phyloP scores from a whole-genome alignment of 2,888 invertebrate species.

The Acrobasis suavella region DNA sequence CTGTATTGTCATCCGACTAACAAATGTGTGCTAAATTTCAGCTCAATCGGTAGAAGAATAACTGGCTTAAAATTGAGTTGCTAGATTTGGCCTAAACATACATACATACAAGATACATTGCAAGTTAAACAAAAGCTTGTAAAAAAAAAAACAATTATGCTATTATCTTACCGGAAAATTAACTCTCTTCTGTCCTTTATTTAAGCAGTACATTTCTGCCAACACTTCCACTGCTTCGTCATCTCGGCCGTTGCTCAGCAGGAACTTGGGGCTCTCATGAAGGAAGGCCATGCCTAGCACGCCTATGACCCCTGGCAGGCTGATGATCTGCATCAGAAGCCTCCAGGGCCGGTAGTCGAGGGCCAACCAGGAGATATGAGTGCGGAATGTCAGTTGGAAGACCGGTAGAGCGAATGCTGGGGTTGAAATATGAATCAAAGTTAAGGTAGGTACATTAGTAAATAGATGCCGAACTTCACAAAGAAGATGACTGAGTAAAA shows the following conservation, averaged over 20 bases:
- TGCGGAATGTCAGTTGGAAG: constrained; percentile 53
- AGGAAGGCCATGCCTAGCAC: constrained; percentile 77
- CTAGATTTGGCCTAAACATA: too few relatives aligned
- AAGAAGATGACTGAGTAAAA: too few relatives aligned
- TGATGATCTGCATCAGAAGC: constrained; percentile 84
- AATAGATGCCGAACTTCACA: too few relatives aligned
- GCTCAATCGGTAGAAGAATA: too few relatives aligned
- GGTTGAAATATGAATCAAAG: constrained; percentile 19
- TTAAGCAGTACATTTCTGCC: constrained; percentile 48
- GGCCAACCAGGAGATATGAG: constrained; percentile 60
- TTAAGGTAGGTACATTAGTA: neutral
- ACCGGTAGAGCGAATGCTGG: constrained; percentile 62
- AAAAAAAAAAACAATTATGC: too few relatives aligned
- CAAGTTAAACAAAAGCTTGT: too few relatives aligned
- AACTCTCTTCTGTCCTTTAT: constrained; percentile 44
- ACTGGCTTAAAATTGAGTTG: too few relatives aligned
- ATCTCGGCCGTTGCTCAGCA: constrained; percentile 82
- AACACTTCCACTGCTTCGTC: constrained; percentile 78
- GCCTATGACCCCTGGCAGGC: constrained; percentile 84
- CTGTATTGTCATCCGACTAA: too few relatives aligned
- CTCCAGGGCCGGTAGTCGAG: constrained; percentile 88
- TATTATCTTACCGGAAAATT: constrained; percentile 56
- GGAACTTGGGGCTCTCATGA: constrained; percentile 90
- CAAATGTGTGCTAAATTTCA: too few relatives aligned
- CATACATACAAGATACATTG: too few relatives aligned